Evolutionary conservation across 2,888 invertebrate genomes (phyloP).

Genomic region (Tipula lateralis): DNA sequence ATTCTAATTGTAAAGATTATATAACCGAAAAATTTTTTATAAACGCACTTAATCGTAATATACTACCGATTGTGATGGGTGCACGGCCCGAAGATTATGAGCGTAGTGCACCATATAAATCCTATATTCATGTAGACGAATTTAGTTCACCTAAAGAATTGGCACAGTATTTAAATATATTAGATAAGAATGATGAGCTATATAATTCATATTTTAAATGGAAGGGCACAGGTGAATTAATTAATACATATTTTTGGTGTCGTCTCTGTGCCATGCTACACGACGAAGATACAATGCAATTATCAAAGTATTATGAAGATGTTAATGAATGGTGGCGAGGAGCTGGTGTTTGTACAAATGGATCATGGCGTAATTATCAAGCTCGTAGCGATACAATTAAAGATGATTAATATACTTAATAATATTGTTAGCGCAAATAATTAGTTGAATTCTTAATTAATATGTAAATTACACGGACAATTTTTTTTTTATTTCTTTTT

Average conservation of each 20-base stretch:
- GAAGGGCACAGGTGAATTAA: slow-evolving; percentile 93
- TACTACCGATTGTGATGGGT: slow-evolving; percentile 94
- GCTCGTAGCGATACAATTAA: slow-evolving; percentile 49
- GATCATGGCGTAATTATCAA: slow-evolving; percentile 59
- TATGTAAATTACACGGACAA: slow-evolving; percentile 7
- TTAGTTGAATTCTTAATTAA: not conserved
- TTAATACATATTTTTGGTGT: slow-evolving; percentile 82
- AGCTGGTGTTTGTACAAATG: slow-evolving; percentile 69
- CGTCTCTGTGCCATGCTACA: slow-evolving; percentile 58
- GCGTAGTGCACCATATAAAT: slow-evolving; percentile 79
- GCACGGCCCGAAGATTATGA: slow-evolving; percentile 88
- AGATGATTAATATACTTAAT: slow-evolving; percentile 42
- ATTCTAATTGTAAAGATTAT: slow-evolving; percentile 93
- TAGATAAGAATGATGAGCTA: slow-evolving; percentile 81
- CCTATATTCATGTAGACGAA: slow-evolving; percentile 94
- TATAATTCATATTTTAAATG: slow-evolving; percentile 94
- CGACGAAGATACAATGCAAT: slow-evolving; percentile 47
- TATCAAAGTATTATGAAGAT: slow-evolving; percentile 53
- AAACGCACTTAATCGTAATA: slow-evolving; percentile 81
- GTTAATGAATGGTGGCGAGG: slow-evolving; percentile 93
- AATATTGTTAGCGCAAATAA: not conserved
- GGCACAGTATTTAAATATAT: slow-evolving; percentile 76
- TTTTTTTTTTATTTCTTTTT: not conserved
- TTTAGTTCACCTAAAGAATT: slow-evolving; percentile 82
- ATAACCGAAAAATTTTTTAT: slow-evolving; percentile 97